Conservation (phyloP, 1,140 invertebrate species). For the Calosoma granatense region DNA sequence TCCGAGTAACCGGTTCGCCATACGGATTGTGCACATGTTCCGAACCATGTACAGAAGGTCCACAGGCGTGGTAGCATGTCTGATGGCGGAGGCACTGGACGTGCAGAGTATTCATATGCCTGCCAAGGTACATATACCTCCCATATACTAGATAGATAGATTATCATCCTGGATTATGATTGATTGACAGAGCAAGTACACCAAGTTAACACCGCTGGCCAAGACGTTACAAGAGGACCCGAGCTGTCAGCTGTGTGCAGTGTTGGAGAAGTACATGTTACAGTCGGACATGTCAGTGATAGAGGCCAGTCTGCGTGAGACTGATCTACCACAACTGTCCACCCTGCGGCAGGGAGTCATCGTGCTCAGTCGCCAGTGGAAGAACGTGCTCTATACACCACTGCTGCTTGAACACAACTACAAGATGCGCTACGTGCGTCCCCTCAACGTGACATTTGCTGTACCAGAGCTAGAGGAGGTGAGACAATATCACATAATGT, state of each 20-base stretch:
- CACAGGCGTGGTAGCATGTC: conserved; percentile 81
- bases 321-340: conserved; percentile 75
- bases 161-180: conserved; percentile 14
- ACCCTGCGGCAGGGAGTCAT: conserved; percentile 88
- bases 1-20: conserved; percentile 79
- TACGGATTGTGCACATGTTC: conserved; percentile 68
- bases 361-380: conserved; percentile 90
- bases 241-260: conserved; percentile 85
- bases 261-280: conserved; percentile 77
- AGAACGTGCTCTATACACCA: conserved; percentile 91
- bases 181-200: conserved; percentile 74
- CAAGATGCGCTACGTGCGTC: conserved; percentile 68
- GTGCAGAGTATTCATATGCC: conserved; percentile 71
- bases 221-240: conserved; percentile 92
- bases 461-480: conserved; percentile 73
- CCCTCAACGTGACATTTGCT: conserved; percentile 80
- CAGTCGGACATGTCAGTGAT: conserved; percentile 62
- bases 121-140: conserved; percentile 54
- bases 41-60: conserved; percentile 63
- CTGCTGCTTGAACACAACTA: conserved; percentile 81
- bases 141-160: conserved; percentile 6
- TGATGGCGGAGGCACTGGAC: conserved; percentile 92
- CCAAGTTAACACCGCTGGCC: conserved; percentile 75
- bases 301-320: conserved; percentile 73
- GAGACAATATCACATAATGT: conserved; percentile 24